These are phyloP conservation scores for Siniperca chuatsi DNA, from an alignment of 2,113 vertebrate genomes.

Conservation along the genomic window DNA sequence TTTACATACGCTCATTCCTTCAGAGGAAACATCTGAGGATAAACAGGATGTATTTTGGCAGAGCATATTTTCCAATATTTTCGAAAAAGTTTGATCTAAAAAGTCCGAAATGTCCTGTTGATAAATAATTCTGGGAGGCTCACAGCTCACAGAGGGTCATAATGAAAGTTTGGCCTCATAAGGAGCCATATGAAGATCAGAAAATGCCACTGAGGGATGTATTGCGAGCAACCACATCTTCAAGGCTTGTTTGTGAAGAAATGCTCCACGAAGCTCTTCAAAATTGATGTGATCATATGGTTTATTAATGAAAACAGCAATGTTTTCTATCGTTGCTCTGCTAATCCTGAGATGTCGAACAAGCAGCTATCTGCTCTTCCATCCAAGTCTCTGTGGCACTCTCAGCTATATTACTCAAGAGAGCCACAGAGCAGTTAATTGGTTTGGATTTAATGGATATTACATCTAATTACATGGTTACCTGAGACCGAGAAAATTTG, in stretches of 20 bases:
- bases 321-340: neutral
- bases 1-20: neutral
- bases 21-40: neutral
- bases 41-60: neutral
- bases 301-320: conserved; percentile 59
- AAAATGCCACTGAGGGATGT: conserved; percentile 5
- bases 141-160: neutral
- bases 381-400: neutral
- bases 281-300: conserved; percentile 53
- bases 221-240: neutral
- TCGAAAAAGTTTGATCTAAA: neutral
- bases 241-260: conserved; percentile 35
- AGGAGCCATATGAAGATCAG: neutral
- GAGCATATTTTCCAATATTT: neutral
- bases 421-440: conserved; percentile 7
- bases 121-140: neutral
- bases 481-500: neutral
- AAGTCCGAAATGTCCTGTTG: neutral
- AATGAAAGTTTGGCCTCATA: conserved; percentile 28
- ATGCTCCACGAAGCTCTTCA: conserved; percentile 14
- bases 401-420: conserved; percentile 9
- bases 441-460: conserved; percentile 1
- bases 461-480: conserved; percentile 6
- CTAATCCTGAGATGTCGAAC: conserved; percentile 20
- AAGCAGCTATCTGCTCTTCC: conserved; percentile 7